Percentiles rank a stretch among this genome's conserved stretches.
Evolutionary conservation across 2,888 invertebrate species (phyloP).

Genomic region (Dasypogon diadema): DNA sequence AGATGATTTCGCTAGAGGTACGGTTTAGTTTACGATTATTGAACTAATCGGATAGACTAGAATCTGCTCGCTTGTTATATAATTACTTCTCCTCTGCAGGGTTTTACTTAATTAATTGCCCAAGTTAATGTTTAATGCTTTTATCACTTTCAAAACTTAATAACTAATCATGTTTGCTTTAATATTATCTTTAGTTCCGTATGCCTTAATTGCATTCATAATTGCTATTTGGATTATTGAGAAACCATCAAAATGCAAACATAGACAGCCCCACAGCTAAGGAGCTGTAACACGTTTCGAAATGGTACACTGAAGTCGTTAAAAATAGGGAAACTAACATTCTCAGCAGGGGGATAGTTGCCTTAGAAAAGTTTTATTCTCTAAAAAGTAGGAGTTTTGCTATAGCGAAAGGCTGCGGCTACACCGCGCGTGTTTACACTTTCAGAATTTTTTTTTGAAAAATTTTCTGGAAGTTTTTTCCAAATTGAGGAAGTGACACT

Average conservation of each 20-base stretch:
- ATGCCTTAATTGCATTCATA: slow-evolving; percentile 4
- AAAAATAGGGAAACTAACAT: no score
- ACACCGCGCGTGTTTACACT: no score
- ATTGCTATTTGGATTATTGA: neutral
- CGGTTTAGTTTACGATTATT: slow-evolving; percentile 34
- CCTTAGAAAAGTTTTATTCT: no score
- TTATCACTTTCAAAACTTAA: slow-evolving; percentile 9
- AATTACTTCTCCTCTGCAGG: slow-evolving; percentile 7
- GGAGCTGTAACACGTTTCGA: no score
- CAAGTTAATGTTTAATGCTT: slow-evolving; percentile 23
- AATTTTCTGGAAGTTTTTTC: no score
- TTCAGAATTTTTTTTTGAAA: no score
- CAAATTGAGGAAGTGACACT: no score
- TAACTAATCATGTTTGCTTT: neutral
- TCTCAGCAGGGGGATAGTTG: no score
- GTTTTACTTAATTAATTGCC: slow-evolving; percentile 1
- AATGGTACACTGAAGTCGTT: no score
- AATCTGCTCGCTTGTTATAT: neutral
- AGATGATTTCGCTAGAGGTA: slow-evolving; percentile 5
- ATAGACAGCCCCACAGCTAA: no score
- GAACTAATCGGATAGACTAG: slow-evolving; percentile 1
- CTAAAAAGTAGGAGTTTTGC: no score
- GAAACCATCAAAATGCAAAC: neutral
- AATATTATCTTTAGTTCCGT: neutral
- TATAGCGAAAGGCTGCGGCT: no score